phyloP scores from a whole-genome alignment of 1,140 invertebrate species.

The Ips nitidus region DNA sequence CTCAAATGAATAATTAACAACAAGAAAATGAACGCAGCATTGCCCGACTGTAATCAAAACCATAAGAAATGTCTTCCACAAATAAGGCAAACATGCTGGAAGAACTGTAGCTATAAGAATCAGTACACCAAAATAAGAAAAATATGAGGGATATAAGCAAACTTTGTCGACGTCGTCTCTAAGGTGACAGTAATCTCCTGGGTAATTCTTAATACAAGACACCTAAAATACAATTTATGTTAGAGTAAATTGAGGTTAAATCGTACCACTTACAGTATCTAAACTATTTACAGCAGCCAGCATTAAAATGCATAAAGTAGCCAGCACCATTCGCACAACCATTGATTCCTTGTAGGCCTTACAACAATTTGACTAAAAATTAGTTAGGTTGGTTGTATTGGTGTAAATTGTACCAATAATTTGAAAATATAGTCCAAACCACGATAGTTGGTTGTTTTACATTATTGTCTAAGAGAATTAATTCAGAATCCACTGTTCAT shows the following conservation, averaged over 20 bases:
- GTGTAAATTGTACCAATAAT: background rate
- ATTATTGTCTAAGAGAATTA: too few relatives aligned
- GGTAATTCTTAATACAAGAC: conserved; percentile 41
- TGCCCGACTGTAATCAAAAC: conserved; percentile 61
- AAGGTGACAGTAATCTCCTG: conserved; percentile 41
- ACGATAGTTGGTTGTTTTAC: too few relatives aligned
- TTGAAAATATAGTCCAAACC: background rate
- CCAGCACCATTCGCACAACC: conserved; percentile 58
- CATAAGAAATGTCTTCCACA: conserved; percentile 68
- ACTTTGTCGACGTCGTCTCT: conserved; percentile 26
- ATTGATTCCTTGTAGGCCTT: conserved; percentile 58
- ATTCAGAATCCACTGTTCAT: too few relatives aligned
- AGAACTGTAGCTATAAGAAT: conserved; percentile 70
- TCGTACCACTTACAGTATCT: conserved; percentile 57
- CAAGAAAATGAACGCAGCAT: conserved; percentile 63
- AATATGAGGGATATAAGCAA: conserved; percentile 74
- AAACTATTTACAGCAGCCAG: conserved; percentile 60
- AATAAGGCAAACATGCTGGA: conserved; percentile 71
- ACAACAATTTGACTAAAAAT: conserved; percentile 53
- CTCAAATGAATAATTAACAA: conserved; percentile 60
- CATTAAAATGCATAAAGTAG: conserved; percentile 58
- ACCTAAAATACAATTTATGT: conserved; percentile 32
- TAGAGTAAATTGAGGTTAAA: background rate
- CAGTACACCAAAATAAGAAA: conserved; percentile 70
- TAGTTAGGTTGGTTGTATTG: background rate